These are phyloP conservation scores for Lipophrys pholis DNA, from an alignment of 2,113 vertebrate species.

Conservation along the genomic window DNA sequence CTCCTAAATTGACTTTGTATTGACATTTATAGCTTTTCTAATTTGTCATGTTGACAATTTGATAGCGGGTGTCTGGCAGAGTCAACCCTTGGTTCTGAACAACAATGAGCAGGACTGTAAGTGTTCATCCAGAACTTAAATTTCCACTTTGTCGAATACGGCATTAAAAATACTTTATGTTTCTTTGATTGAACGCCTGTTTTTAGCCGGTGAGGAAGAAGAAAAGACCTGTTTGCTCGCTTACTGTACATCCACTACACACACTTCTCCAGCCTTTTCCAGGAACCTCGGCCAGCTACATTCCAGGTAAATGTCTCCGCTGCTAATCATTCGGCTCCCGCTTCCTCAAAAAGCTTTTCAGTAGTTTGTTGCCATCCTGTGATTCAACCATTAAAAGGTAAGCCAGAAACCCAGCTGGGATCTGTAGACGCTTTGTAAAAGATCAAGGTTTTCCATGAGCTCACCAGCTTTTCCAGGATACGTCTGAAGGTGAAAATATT, in stretches of 20 bases:
- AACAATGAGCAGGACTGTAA: too few species aligned
- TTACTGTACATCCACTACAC: conserved; percentile 6
- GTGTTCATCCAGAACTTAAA: too few species aligned
- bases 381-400: conserved; percentile 62
- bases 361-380: conserved; percentile 55
- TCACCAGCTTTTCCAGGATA: conserved; percentile 60
- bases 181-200: neutral
- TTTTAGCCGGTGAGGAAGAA: neutral
- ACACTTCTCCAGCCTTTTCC: conserved; percentile 21
- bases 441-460: conserved; percentile 75
- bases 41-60: too few species aligned
- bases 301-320: conserved; percentile 53
- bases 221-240: conserved; percentile 1
- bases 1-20: too few species aligned
- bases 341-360: conserved; percentile 43
- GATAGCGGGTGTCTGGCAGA: too few species aligned
- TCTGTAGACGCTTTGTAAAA: conserved; percentile 57
- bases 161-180: neutral
- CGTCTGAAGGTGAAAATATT: conserved; percentile 47
- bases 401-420: conserved; percentile 60
- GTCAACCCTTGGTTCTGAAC: too few species aligned
- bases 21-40: too few species aligned
- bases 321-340: conserved; percentile 62
- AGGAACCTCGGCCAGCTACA: conserved; percentile 32
- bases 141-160: neutral